phyloP scores from a whole-genome alignment of 2,113 vertebrate species.

The Podiceps cristatus region DNA sequence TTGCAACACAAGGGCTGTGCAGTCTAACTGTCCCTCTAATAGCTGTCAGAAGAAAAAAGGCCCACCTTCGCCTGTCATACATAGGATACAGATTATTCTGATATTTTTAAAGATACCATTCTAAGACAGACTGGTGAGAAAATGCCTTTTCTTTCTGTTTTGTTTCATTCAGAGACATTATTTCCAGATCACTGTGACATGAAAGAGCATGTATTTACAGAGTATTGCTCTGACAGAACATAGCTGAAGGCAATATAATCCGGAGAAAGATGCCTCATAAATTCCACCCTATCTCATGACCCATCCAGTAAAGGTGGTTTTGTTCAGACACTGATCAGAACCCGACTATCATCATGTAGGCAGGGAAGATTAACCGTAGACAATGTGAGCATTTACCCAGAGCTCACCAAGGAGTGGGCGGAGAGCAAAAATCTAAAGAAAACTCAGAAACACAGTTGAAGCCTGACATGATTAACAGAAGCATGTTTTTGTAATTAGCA shows the following conservation, averaged over 20 bases:
- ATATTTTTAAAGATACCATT: background rate
- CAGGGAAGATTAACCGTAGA: background rate
- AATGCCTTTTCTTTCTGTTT: background rate
- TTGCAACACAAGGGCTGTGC: background rate
- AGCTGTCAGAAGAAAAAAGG: background rate
- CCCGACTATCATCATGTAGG: background rate
- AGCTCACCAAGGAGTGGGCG: background rate
- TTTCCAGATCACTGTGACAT: conserved; percentile 43
- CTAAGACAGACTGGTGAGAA: background rate
- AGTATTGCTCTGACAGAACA: conserved; percentile 39
- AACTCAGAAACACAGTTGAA: background rate
- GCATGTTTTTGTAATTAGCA: background rate
- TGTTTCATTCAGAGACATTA: background rate
- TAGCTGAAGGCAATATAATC: conserved; percentile 33
- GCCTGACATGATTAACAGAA: background rate
- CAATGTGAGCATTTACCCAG: background rate
- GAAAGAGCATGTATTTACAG: conserved; percentile 41
- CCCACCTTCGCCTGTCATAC: background rate
- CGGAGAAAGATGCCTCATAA: conserved; percentile 48
- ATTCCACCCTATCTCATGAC: conserved; percentile 11
- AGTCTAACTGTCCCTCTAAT: background rate
- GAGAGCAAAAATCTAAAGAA: background rate
- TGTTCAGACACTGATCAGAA: background rate
- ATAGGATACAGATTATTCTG: background rate
- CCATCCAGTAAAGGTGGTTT: background rate